phyloP scores from a whole-genome alignment of 1,140 invertebrate species.

The Heterodera carotae region DNA sequence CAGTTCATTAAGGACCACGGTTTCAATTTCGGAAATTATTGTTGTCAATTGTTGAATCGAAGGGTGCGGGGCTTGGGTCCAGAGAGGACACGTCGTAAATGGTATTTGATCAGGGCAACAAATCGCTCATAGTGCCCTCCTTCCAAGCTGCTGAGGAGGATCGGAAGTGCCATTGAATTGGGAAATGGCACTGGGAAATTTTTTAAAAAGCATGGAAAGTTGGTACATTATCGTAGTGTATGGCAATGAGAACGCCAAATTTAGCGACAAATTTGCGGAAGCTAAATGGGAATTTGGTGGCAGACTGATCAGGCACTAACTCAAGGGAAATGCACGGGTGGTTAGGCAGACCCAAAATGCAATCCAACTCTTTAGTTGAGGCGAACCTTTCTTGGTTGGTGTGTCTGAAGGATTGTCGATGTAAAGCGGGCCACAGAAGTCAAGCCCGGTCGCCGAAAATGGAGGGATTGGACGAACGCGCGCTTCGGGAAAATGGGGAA shows the following conservation, averaged over 20 bases:
- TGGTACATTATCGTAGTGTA: background rate
- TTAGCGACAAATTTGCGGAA: background rate
- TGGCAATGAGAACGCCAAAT: background rate
- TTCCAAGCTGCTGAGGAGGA: background rate
- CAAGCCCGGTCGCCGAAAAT: background rate
- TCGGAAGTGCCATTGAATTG: constrained; percentile 4
- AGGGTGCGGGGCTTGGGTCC: background rate
- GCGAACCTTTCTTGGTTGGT: background rate
- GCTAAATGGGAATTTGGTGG: background rate
- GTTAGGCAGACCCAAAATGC: constrained; percentile 5
- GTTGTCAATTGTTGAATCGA: background rate
- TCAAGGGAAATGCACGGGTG: constrained; percentile 7
- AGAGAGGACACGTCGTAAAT: background rate
- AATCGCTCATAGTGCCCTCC: constrained; percentile 7
- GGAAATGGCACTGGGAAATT: too few relatives aligned
- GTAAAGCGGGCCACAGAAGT: background rate
- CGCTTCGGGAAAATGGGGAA: background rate
- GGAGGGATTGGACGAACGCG: background rate
- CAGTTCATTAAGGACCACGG: background rate
- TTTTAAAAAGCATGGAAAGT: too few relatives aligned
- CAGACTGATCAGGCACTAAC: constrained; percentile 5
- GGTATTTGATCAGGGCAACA: constrained; percentile 14
- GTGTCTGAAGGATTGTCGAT: background rate
- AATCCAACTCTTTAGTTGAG: background rate
- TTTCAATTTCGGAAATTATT: background rate